A percentile compares a stretch with the other conserved stretches of the same genome.
Evolutionary conservation across 2,797 vertebrate genomes (phyloP).

Genomic region (Buphagus erythrorhynchus): DNA sequence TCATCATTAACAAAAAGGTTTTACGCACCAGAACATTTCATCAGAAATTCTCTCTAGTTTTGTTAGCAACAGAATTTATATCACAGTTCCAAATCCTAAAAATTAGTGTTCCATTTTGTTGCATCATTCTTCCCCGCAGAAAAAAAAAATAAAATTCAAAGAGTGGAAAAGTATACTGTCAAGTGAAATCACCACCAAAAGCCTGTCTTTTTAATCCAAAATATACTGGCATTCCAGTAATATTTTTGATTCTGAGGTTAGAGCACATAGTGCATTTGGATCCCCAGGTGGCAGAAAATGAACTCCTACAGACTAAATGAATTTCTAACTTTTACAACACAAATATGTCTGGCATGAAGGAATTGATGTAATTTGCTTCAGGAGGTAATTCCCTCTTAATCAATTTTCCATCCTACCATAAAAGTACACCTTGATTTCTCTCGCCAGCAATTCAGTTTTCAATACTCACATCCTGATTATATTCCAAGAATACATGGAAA

Average conservation of each 20-base stretch:
- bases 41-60: background rate
- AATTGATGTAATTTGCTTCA: background rate
- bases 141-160: background rate
- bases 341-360: conserved; percentile 17
- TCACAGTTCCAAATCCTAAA: background rate
- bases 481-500: conserved; percentile 98
- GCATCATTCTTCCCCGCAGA: background rate
- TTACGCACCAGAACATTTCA: background rate
- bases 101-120: background rate
- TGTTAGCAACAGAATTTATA: background rate
- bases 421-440: conserved; percentile 31
- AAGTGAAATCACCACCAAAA: background rate
- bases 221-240: background rate
- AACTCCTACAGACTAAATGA: background rate
- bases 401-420: conserved; percentile 25
- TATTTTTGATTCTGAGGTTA: background rate
- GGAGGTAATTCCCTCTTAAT: conserved; percentile 37
- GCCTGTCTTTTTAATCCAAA: background rate
- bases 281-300: background rate
- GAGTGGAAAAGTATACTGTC: background rate
- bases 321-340: background rate
- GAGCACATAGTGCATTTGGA: background rate
- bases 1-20: background rate
- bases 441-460: conserved; percentile 49
- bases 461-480: conserved; percentile 95